Conservation (phyloP, 2,888 invertebrate species). For the Ctena decussata region DNA sequence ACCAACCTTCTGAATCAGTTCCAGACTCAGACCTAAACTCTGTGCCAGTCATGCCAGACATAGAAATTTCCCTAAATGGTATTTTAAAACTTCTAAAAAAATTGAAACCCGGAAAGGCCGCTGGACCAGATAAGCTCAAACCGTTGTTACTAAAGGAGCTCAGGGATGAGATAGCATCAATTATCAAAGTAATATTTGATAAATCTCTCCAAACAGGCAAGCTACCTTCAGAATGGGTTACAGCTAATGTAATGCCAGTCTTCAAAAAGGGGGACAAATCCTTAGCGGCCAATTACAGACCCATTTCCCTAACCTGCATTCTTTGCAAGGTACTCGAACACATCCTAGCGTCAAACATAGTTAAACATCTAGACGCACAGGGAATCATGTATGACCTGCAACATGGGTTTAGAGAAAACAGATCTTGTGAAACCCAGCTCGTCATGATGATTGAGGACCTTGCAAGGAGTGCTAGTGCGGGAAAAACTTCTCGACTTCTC, state of each 20-base stretch:
- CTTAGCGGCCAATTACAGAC: neutral
- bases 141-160: neutral
- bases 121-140: neutral
- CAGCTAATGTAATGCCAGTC: neutral
- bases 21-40: neutral
- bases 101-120: neutral
- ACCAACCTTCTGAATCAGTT: neutral
- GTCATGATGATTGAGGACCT: no score
- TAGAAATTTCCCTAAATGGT: neutral
- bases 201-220: conserved; percentile 6
- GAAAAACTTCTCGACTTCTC: no score
- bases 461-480: no score
- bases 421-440: conserved; percentile 32
- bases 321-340: conserved; percentile 28
- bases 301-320: conserved; percentile 35
- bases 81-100: neutral
- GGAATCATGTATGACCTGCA: conserved; percentile 24
- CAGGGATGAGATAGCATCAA: neutral
- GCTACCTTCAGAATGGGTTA: neutral
- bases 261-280: neutral
- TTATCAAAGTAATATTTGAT: neutral
- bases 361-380: conserved; percentile 13
- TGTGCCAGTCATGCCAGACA: neutral
- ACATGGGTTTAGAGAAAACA: conserved; percentile 29
- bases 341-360: conserved; percentile 24